Evolutionary conservation across 2,888 invertebrate genomes (phyloP).

Genomic region (Thumatha senex): DNA sequence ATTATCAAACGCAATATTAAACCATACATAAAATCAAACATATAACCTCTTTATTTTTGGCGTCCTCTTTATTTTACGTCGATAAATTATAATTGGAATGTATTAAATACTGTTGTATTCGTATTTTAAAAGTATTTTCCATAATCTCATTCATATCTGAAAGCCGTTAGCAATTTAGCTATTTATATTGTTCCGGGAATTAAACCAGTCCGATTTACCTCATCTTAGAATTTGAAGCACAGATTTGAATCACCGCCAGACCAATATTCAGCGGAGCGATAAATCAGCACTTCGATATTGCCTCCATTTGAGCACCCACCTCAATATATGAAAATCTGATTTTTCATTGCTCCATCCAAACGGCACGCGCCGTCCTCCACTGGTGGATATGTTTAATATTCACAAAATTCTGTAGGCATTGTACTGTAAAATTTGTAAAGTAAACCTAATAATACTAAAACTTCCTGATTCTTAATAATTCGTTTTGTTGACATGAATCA

Average conservation of each 20-base stretch:
- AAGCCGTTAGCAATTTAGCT: too few relatives aligned
- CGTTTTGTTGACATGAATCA: conserved; percentile 50
- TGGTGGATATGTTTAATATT: conserved; percentile 45
- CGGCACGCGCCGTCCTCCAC: conserved; percentile 22
- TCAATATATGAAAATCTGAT: conserved; percentile 76
- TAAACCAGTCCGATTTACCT: conserved; percentile 57
- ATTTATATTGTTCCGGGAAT: too few relatives aligned
- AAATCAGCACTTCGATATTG: conserved; percentile 82
- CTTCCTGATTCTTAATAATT: conserved; percentile 58
- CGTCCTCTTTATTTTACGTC: too few relatives aligned
- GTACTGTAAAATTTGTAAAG: conserved; percentile 40
- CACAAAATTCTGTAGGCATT: conserved; percentile 38
- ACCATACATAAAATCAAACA: too few relatives aligned
- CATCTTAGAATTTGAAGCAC: conserved; percentile 54
- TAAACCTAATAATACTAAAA: conserved; percentile 53
- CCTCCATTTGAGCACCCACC: conserved; percentile 77
- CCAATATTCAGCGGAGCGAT: conserved; percentile 78
- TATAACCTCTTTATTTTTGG: too few relatives aligned
- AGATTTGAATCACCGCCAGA: conserved; percentile 79
- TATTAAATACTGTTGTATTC: too few relatives aligned
- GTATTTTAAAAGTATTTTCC: too few relatives aligned
- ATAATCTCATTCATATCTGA: not conserved
- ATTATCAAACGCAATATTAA: too few relatives aligned
- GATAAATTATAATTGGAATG: too few relatives aligned
- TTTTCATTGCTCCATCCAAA: conserved; percentile 60